Evolutionary conservation across 1,140 invertebrate species (phyloP), one percentile per base, ranked within the genome.

Genomic region (Papilio xuthus): DNA sequence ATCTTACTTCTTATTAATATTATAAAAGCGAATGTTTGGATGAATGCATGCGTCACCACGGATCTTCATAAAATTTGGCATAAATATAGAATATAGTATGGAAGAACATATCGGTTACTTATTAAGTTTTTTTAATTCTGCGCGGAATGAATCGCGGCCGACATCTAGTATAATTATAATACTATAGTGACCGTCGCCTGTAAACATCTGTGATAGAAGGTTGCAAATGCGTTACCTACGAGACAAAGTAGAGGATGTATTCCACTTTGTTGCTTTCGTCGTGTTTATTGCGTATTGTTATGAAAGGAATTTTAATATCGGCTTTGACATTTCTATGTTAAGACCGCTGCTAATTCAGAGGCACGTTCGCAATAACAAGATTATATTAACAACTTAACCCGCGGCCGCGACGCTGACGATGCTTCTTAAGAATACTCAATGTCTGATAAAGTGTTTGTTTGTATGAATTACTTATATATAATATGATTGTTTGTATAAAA

Each of bases 271-370:
- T 56, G 10, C 53, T 32, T 76, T 76, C 32, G 32, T 15, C 18
- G 28, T 32, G 15, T 32, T 74, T 60, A 76, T 41, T 76, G 74
- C 28, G 74, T 76, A 76, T 76, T 76, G 74, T 63, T 42, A 63
- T 76, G 72, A 76, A 76, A 76, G 74, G 74, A 76, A 63, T 76
- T 76, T 60, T 60, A 76, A 76, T 76, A 76, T 76, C 73, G 74
- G 53, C 74, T 76, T 76, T 76, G 50, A 76, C 74, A 76, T 76
- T 76, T 76, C 74, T 60, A 63, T 42, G 12, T 56, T 56, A 41
- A 60, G 74, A 63, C 50, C 53, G 74, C n/a, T 23, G 74, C 53
- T 76, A 41, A 63, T 76, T 76, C 74, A 67, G 23, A 18, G 15
- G 73, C 53, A 76, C 73, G 74, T 76, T 63, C 37, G 32, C 56